Evolutionary conservation across 1,140 invertebrate genomes (phyloP), one percentile per base, ranked within the genome.

Genomic region (Eupristina koningsbergeri): DNA sequence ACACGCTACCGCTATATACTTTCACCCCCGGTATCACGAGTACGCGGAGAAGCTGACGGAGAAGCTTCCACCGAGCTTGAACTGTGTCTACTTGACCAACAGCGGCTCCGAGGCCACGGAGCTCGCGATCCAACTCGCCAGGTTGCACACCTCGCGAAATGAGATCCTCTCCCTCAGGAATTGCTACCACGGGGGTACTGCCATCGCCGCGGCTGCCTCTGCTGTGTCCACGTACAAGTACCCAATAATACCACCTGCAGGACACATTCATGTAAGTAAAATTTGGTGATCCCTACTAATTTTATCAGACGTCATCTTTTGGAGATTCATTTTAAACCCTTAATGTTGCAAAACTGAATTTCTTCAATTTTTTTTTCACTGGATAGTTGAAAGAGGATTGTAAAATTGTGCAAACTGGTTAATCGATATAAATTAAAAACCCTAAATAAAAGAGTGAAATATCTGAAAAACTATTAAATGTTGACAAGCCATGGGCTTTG

Each of bases 101-200:
- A 99, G 97, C 89, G 98, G 98, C 0, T 98, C 97, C 13, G 98
- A 99, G 93, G 98, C 98, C 0, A 99, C 99, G 91, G 98, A 99
- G 90, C 92, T 99, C 61, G 98, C 98, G 0, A 93, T 98, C 83
- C 88, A 98, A 22, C 94, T 99, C 92, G 96, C 98, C 0, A 93
- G 97, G 86, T 88, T 97, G 0, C 95, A 98, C 89, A 99, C 98
- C 0, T 95, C 95, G 8, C 95, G 96, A 84, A 95, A 95, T 88
- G 97, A 99, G 87, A 94, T 98, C 9, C 92, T 99, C 31, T 96
- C 97, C 0, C 92, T 99, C 17, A 95, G 96, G 87, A 98, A 98
- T 92, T 93, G 94, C 63, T 99, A 98, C 90, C 98, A 99, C 90
- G 98, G 98, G 19, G 96, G 96, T 91, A 97, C 96, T 73, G 96